A percentile compares a stretch with the other conserved stretches of the same genome.
Evolutionary conservation across 1,140 invertebrate species (phyloP).

Genomic region (Drosophila sproati): DNA sequence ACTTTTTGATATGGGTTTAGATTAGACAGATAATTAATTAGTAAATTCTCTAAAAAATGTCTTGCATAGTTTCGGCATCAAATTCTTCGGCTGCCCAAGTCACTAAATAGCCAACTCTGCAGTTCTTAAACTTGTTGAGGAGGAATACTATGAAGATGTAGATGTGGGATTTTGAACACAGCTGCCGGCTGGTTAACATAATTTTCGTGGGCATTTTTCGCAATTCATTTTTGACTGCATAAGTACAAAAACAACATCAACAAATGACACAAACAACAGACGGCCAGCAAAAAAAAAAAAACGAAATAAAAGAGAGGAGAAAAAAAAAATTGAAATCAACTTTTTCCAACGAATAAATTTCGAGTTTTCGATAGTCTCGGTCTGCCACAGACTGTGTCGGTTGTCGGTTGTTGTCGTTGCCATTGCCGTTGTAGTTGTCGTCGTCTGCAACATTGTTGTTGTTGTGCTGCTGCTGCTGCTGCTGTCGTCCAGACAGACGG

Average conservation of each 20-base stretch:
- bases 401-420: constrained; percentile 5
- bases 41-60: too few relatives aligned
- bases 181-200: constrained; percentile 77
- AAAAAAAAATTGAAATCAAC: constrained; percentile 69
- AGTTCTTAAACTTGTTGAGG: background rate
- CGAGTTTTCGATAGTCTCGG: constrained; percentile 82
- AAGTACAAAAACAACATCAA: constrained; percentile 31
- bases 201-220: constrained; percentile 78
- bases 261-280: constrained; percentile 16
- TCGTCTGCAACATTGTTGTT: constrained; percentile 44
- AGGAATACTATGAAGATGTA: constrained; percentile 32
- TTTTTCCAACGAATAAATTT: constrained; percentile 83
- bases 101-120: background rate
- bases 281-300: constrained; percentile 3
- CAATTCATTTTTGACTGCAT: constrained; percentile 54
- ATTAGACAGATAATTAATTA: too few relatives aligned
- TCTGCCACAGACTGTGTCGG: constrained; percentile 76
- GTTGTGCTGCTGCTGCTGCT: background rate
- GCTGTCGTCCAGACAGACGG: constrained; percentile 64
- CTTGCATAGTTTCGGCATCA: too few relatives aligned
- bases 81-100: background rate
- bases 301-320: constrained; percentile 41
- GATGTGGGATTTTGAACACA: constrained; percentile 75
- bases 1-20: too few relatives aligned
- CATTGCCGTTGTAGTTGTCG: constrained; percentile 35